Conservation (phyloP, 35 echinoderm and acorn worm genomes). For the Lytechinus variegatus region DNA sequence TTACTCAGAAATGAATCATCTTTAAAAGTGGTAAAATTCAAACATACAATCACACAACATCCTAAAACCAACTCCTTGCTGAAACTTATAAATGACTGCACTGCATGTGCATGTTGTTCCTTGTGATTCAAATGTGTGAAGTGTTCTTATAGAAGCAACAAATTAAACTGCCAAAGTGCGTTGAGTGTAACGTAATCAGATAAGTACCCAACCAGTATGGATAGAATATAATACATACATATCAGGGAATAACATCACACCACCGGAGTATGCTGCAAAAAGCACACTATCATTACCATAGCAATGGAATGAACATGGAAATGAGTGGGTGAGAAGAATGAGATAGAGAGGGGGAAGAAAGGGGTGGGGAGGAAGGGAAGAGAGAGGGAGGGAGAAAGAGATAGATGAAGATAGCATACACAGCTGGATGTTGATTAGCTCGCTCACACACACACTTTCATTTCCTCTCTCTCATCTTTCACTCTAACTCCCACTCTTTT, state of each 20-base stretch:
- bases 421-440: neutral
- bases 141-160: neutral
- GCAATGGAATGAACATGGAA: neutral
- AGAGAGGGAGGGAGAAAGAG: neutral
- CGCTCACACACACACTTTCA: too few species aligned
- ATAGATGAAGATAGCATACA: neutral
- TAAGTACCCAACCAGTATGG: neutral
- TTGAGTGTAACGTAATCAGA: neutral
- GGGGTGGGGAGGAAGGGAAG: too few species aligned
- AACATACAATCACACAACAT: too few species aligned
- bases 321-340: neutral
- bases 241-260: neutral
- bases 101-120: neutral
- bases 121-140: neutral
- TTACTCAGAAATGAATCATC: neutral
- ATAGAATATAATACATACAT: neutral
- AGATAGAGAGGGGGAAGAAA: neutral
- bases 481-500: neutral
- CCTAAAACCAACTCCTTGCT: too few species aligned
- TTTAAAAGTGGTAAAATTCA: neutral
- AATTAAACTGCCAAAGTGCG: neutral
- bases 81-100: neutral
- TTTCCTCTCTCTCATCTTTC: neutral
- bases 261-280: neutral
- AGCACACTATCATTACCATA: neutral